Evolutionary conservation across 2,888 invertebrate species (phyloP).

Genomic region (Nephrotoma appendiculata): DNA sequence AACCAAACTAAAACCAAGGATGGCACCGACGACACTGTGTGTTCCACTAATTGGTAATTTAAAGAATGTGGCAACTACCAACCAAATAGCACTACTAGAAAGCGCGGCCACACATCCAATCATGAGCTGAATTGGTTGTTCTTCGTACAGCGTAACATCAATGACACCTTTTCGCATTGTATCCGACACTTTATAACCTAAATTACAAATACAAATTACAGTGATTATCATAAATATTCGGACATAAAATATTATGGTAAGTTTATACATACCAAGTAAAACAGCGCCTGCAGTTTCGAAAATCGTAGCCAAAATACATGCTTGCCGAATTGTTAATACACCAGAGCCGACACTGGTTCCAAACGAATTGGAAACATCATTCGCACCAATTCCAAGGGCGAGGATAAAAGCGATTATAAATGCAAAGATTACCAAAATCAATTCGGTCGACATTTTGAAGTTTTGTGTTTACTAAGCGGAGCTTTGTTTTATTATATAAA

Average conservation of each 20-base stretch:
- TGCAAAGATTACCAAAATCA: conserved; percentile 78
- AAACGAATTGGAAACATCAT: conserved; percentile 98
- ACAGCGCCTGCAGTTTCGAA: conserved; percentile 95
- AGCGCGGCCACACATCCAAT: conserved; percentile 85
- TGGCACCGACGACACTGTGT: conserved; percentile 96
- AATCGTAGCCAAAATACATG: conserved; percentile 90
- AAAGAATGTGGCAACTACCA: conserved; percentile 84
- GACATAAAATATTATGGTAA: background rate
- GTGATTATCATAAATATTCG: no score
- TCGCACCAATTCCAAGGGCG: conserved; percentile 97
- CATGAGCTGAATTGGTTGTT: conserved; percentile 54
- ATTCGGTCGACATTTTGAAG: conserved; percentile 8
- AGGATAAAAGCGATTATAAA: conserved; percentile 90
- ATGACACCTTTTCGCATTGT: conserved; percentile 97
- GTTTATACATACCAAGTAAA: conserved; percentile 60
- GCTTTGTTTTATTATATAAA: no score
- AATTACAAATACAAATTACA: conserved; percentile 14
- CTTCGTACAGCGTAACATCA: conserved; percentile 71
- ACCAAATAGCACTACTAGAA: conserved; percentile 83
- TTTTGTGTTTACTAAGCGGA: no score
- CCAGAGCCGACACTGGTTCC: conserved; percentile 97
- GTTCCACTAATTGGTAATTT: conserved; percentile 98
- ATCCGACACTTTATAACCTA: conserved; percentile 90
- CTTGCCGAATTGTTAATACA: conserved; percentile 83
- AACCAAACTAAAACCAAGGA: conserved; percentile 91